Conservation (phyloP, 2,888 invertebrate species). For the Pycnomerus fuliginosus region DNA sequence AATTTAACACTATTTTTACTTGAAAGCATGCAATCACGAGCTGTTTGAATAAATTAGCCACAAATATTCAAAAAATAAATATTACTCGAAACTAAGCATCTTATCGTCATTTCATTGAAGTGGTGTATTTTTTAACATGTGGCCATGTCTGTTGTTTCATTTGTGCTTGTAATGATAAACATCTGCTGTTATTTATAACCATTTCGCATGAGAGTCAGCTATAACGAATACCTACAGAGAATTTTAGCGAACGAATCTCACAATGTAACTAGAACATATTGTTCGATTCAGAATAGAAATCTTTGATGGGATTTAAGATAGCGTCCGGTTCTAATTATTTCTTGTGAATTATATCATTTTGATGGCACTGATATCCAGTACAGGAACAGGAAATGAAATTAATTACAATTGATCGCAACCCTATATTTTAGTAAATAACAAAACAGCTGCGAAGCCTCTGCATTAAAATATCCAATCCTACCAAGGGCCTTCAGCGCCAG, state of each 20-base stretch:
- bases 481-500: too few relatives aligned
- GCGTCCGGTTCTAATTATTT: conserved; percentile 13
- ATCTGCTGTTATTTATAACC: conserved; percentile 20
- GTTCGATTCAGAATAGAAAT: conserved; percentile 9
- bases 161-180: conserved; percentile 14
- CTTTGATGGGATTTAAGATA: conserved; percentile 12
- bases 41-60: conserved; percentile 3
- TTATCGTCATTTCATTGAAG: conserved; percentile 5
- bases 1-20: conserved; percentile 3
- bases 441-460: too few relatives aligned
- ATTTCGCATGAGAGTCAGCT: conserved; percentile 16
- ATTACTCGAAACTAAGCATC: conserved; percentile 4
- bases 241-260: conserved; percentile 6
- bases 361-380: not conserved
- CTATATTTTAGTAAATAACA: too few relatives aligned
- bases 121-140: conserved; percentile 6
- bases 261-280: conserved; percentile 4
- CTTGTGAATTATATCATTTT: conserved; percentile 10
- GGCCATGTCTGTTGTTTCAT: conserved; percentile 9
- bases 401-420: conserved; percentile 5
- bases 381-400: conserved; percentile 11
- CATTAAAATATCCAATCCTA: too few relatives aligned
- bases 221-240: conserved; percentile 14
- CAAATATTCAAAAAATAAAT: conserved; percentile 6
- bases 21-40: conserved; percentile 5